phyloP scores from a whole-genome alignment of 2,888 invertebrate genomes.

The Mellilla xanthometata region DNA sequence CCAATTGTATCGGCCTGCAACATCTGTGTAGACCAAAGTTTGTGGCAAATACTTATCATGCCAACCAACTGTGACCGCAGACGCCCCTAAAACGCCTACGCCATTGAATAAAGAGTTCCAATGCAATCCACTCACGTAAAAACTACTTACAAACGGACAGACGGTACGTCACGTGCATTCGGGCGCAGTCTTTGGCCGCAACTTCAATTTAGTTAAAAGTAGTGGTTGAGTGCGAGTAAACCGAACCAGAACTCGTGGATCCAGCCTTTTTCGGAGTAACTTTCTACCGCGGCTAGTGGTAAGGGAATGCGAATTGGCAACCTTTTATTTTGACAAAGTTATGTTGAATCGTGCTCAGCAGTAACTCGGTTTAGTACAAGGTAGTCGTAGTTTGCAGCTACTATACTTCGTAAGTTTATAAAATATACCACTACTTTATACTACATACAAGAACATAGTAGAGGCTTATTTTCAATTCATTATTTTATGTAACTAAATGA shows the following conservation, averaged over 20 bases:
- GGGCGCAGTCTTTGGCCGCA: constrained; percentile 61
- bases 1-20: no score
- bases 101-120: constrained; percentile 50
- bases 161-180: constrained; percentile 64
- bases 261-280: constrained; percentile 50
- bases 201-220: constrained; percentile 80
- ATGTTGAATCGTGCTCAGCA: constrained; percentile 1
- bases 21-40: constrained; percentile 1
- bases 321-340: constrained; percentile 23
- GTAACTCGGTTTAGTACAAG: not conserved
- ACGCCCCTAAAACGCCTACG: constrained; percentile 49
- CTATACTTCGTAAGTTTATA: no score
- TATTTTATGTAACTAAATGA: no score
- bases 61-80: constrained; percentile 45
- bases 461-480: no score
- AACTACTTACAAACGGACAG: constrained; percentile 60
- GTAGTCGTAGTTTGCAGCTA: no score
- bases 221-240: constrained; percentile 64
- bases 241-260: constrained; percentile 42
- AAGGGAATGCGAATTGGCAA: constrained; percentile 24
- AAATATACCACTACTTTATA: no score
- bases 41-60: constrained; percentile 52
- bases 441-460: no score
- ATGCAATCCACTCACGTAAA: constrained; percentile 69
- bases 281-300: constrained; percentile 45